Conservation (phyloP, 1,140 invertebrate species). For the Lepidurus arcticus region DNA sequence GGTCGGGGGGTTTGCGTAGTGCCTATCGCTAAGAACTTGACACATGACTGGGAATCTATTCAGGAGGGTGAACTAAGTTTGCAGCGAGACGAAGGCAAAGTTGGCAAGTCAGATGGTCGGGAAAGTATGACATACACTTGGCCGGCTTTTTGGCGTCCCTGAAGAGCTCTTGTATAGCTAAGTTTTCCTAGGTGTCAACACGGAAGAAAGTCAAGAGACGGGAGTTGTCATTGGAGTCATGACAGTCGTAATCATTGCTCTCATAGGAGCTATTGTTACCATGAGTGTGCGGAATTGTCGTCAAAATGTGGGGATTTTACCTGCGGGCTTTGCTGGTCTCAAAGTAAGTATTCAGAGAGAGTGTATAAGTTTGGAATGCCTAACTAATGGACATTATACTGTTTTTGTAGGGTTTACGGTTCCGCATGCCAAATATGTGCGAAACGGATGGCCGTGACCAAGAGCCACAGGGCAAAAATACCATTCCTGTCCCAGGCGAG, state of each 20-base stretch:
- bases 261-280: conserved; percentile 22
- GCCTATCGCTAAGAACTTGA: background rate
- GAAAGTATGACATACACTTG: background rate
- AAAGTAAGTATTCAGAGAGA: background rate
- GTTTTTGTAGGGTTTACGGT: background rate
- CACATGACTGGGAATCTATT: conserved; percentile 1
- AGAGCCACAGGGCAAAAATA: background rate
- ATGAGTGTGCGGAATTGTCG: conserved; percentile 26
- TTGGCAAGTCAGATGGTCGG: background rate
- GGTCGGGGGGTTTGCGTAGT: background rate
- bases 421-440: background rate
- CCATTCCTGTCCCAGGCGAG: background rate
- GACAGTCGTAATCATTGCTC: conserved; percentile 31
- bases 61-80: background rate
- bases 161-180: background rate
- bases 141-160: background rate
- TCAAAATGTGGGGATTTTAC: conserved; percentile 24
- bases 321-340: conserved; percentile 19
- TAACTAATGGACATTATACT: too few relatives aligned
- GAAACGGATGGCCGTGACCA: background rate
- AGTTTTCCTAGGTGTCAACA: conserved; percentile 8
- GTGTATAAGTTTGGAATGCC: too few relatives aligned
- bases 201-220: conserved; percentile 12
- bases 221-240: conserved; percentile 32
- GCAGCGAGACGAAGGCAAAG: conserved; percentile 10